Percentiles rank a stretch among this genome's conserved stretches.
Evolutionary conservation across 1,140 invertebrate species (phyloP).

Genomic region (Polypedilum vanderplanki): DNA sequence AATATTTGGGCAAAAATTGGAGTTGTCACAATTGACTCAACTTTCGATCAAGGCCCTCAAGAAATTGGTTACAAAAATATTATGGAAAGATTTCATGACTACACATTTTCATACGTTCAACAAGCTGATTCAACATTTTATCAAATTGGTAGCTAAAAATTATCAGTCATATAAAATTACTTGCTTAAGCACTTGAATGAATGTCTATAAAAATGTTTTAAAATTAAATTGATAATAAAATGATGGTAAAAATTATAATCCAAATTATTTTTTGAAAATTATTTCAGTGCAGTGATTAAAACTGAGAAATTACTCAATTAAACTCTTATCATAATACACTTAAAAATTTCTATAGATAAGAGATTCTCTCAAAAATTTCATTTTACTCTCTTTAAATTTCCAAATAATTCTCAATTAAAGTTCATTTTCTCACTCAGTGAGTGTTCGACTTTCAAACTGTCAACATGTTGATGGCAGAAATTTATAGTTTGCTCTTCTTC

Average conservation of each 20-base stretch:
- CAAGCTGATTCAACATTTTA: background rate
- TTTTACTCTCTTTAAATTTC: too few relatives aligned
- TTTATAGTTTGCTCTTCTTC: background rate
- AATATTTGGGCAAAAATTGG: background rate
- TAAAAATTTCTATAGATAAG: too few relatives aligned
- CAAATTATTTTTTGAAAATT: too few relatives aligned
- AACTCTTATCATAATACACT: background rate
- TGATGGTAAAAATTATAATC: too few relatives aligned
- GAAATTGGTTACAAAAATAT: background rate
- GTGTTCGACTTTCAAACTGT: background rate
- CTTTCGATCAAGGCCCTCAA: background rate
- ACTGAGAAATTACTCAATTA: background rate
- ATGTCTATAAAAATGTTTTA: too few relatives aligned
- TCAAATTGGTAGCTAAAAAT: background rate
- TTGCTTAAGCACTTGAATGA: too few relatives aligned
- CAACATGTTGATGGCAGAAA: constrained; percentile 21
- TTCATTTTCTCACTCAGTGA: background rate
- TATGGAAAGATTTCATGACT: background rate
- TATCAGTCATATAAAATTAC: too few relatives aligned
- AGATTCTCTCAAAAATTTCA: too few relatives aligned
- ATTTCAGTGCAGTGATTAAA: background rate
- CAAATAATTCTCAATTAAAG: too few relatives aligned
- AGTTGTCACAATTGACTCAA: background rate
- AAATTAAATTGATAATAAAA: too few relatives aligned
- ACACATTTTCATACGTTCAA: background rate